Conservation (phyloP, 35 echinoderm and acorn worm genomes). For the Apostichopus parvimensis region DNA sequence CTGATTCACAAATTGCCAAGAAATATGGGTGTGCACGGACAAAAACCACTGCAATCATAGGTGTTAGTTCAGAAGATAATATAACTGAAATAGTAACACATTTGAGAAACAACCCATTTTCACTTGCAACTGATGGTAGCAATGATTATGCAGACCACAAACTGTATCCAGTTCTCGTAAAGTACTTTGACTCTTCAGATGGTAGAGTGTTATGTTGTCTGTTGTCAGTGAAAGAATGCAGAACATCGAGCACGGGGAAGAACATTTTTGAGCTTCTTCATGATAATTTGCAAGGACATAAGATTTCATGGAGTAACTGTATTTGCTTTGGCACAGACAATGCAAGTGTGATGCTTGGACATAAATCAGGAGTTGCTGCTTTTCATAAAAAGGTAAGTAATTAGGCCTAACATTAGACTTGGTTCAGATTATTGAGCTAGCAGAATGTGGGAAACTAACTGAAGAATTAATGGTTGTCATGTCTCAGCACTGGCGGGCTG, state of each 20-base stretch:
- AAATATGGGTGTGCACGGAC: constrained; percentile 44
- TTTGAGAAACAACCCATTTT: background rate
- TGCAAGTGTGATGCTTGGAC: constrained; percentile 21
- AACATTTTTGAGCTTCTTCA: constrained; percentile 26
- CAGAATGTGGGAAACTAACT: too few relatives aligned
- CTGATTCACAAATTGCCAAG: constrained; percentile 35
- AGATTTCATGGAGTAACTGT: constrained; percentile 40
- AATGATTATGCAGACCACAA: background rate
- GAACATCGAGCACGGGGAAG: background rate
- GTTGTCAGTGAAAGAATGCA: constrained; percentile 16
- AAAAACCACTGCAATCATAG: constrained; percentile 19
- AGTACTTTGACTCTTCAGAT: too few relatives aligned
- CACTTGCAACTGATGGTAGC: background rate
- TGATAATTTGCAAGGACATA: background rate
- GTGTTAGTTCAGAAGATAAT: background rate
- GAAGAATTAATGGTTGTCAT: too few relatives aligned
- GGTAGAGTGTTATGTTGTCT: constrained; percentile 12
- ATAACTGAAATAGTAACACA: background rate
- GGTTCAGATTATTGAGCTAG: too few relatives aligned
- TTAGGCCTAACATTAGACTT: constrained; percentile 31
- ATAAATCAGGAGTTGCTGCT: constrained; percentile 30
- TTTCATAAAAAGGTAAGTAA: constrained; percentile 50
- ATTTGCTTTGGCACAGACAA: constrained; percentile 43
- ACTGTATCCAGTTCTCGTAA: constrained; percentile 24
- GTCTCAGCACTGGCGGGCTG: too few relatives aligned